A percentile compares a stretch with the other conserved stretches of the same genome.
These are phyloP conservation scores for Cacoxenus indagator DNA, from an alignment of 2,888 invertebrate genomes.

Conservation along the genomic window DNA sequence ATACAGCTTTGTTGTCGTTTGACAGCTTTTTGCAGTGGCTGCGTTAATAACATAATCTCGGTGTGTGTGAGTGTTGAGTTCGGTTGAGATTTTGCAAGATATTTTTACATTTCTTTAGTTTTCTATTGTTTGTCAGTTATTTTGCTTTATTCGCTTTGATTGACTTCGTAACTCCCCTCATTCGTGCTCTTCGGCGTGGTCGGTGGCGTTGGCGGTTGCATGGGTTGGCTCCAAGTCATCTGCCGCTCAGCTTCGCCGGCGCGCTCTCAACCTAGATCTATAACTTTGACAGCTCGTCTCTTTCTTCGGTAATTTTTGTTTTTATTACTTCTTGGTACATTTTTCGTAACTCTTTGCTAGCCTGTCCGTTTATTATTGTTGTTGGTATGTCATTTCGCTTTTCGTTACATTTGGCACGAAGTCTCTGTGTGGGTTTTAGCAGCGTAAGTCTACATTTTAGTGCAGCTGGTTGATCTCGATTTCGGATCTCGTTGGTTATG, in stretches of 20 bases:
- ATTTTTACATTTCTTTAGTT: constrained; percentile 25
- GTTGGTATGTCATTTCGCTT: constrained; percentile 26
- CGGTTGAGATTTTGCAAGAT: constrained; percentile 51
- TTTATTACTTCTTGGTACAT: neutral
- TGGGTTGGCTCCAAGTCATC: constrained; percentile 26
- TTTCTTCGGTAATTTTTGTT: neutral
- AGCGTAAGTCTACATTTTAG: too few species aligned
- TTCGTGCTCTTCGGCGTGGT: neutral
- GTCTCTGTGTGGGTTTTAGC: constrained; percentile 22
- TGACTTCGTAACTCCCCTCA: neutral
- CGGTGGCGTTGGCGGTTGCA: constrained; percentile 27
- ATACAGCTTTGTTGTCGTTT: constrained; percentile 13
- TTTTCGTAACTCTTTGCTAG: constrained; percentile 34
- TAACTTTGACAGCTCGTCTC: constrained; percentile 37
- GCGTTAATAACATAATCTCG: constrained; percentile 31
- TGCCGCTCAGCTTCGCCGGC: constrained; percentile 35
- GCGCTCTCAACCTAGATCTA: constrained; percentile 28
- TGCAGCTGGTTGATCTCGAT: constrained; percentile 7
- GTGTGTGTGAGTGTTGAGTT: constrained; percentile 10
- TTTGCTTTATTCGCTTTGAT: neutral
- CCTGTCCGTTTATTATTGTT: constrained; percentile 13
- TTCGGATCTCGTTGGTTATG: constrained; percentile 35
- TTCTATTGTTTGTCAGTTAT: constrained; percentile 6
- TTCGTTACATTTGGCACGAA: constrained; percentile 41
- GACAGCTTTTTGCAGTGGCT: constrained; percentile 20